Evolutionary conservation across 2,797 vertebrate species (phyloP), one percentile per base, ranked within the genome.

Genomic region (Siniperca scherzeri): DNA sequence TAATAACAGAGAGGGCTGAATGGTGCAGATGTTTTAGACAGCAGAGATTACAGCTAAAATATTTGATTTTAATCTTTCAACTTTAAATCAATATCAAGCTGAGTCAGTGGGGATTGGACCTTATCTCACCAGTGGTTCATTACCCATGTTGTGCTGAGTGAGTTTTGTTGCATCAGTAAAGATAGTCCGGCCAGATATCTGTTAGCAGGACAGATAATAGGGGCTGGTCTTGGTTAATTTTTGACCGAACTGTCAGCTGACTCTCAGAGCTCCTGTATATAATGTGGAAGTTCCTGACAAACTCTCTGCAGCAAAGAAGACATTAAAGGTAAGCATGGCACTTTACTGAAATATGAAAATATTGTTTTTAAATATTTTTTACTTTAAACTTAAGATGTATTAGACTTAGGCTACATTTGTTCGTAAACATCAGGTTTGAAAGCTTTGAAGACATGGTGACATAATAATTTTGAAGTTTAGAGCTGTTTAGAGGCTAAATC

Each of bases 291-390:
- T 40, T 76, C 75, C 70, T 33, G 71, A 0, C 48, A 61, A 83
- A 76, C 78, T n/a, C 60, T 86, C 88, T 92, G 92, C 92, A 76
- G 87, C 88, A 91, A 76, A 88, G 85, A 88, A 83, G 86, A 90
- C 72, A 66, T 77, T 68, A 67, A 88, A 86, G 92, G 95, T 95
- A 87, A 93, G 92, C 14, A 52, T 16, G 36, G 30, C 4, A 27
- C 22, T 80, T 71, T 44, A 27, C 21, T 16, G 2, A 36, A 59
- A 72, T 36, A 40, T 27, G 11, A 2, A 5, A 48, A 9, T 25
- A 1, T 3, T 7, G 1, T 70, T 9, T 19, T 12, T 42, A 5
- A 36, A 12, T 33, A 17, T 30, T 30, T 3, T 30, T 30, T 30
- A 40, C 3, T 55, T 74, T 7, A 42, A 68, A 48, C 3, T 62